Conservation (phyloP, 2,888 invertebrate genomes). For the Metalampra italica region DNA sequence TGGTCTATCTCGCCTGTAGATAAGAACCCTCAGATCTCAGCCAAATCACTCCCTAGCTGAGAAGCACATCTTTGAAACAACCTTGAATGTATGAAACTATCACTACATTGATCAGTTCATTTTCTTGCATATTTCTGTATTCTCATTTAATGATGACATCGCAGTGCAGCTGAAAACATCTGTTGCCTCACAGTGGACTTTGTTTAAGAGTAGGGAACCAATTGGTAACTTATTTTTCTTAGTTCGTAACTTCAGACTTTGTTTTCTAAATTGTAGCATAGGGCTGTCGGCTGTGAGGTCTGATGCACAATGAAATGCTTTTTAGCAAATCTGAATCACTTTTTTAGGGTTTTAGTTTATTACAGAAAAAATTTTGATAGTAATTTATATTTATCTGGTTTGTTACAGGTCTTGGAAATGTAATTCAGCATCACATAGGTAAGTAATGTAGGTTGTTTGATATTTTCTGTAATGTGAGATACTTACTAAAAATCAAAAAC, state of each 20-base stretch:
- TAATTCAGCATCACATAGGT: too few species aligned
- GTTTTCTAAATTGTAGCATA: conserved; percentile 49
- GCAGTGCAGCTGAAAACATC: conserved; percentile 74
- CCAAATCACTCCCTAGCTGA: too few species aligned
- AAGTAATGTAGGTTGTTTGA: too few species aligned
- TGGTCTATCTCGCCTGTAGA: too few species aligned
- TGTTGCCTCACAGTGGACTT: conserved; percentile 50
- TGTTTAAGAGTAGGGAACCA: conserved; percentile 40
- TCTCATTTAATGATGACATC: conserved; percentile 52
- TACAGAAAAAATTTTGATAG: not conserved
- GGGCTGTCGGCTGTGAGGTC: conserved; percentile 57
- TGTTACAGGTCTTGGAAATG: not conserved
- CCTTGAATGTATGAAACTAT: too few species aligned
- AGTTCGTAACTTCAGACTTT: conserved; percentile 10
- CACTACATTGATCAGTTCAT: too few species aligned
- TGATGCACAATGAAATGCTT: conserved; percentile 48
- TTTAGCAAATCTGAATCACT: conserved; percentile 43
- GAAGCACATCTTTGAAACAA: too few species aligned
- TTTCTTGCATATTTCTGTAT: not conserved
- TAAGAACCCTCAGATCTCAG: too few species aligned
- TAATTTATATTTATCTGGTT: not conserved
- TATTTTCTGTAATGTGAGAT: too few species aligned
- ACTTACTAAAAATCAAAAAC: too few species aligned
- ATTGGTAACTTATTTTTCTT: conserved; percentile 16
- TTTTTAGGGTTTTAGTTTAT: not conserved